These are phyloP conservation scores for Linyphia triangularis DNA, from an alignment of 2,888 invertebrate species.

Conservation along the genomic window DNA sequence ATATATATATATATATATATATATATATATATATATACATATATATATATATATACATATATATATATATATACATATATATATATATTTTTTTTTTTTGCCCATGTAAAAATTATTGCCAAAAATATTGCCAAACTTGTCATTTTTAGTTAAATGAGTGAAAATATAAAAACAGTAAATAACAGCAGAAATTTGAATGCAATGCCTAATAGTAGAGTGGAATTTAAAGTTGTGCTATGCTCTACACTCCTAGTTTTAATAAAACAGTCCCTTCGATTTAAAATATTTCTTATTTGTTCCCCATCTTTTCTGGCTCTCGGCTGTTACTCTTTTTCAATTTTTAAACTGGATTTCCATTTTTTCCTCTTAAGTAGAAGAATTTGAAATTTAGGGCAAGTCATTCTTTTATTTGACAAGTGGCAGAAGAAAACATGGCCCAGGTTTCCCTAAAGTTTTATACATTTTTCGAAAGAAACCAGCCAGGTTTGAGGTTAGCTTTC, in stretches of 20 bases:
- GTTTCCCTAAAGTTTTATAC: slow-evolving; percentile 21
- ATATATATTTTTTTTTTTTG: too few species aligned
- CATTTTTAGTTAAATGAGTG: too few species aligned
- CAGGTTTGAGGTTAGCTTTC: slow-evolving; percentile 8
- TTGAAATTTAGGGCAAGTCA: slow-evolving; percentile 28
- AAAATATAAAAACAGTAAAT: too few species aligned
- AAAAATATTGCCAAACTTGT: too few species aligned
- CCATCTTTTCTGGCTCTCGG: not conserved
- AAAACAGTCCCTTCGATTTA: not conserved
- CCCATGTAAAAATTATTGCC: too few species aligned
- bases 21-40: too few species aligned
- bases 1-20: too few species aligned
- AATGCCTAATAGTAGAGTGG: too few species aligned
- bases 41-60: too few species aligned
- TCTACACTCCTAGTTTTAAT: not conserved
- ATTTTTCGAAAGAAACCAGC: slow-evolving; percentile 23
- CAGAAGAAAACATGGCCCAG: not conserved
- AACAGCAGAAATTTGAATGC: too few species aligned
- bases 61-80: too few species aligned
- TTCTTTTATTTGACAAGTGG: slow-evolving; percentile 41
- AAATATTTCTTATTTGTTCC: not conserved
- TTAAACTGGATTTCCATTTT: not conserved
- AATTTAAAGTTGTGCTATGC: too few species aligned
- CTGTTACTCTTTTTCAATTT: slow-evolving; percentile 4
- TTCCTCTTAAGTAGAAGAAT: slow-evolving; percentile 21